Evolutionary conservation across 2,797 vertebrate genomes (phyloP), one percentile per base, ranked within the genome.

Genomic region (Lates japonicus): DNA sequence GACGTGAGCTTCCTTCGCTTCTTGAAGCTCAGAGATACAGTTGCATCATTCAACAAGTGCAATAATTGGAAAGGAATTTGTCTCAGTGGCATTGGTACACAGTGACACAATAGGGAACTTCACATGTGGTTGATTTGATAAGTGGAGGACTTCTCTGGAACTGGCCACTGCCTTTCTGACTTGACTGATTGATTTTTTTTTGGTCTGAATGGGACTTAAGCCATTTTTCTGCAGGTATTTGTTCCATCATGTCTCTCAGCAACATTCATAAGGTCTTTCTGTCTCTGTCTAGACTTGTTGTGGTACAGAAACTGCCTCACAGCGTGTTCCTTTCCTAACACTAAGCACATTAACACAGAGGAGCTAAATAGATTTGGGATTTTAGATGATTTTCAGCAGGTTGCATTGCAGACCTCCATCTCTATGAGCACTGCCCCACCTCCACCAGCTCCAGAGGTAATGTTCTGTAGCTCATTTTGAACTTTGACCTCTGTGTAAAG

Each of bases 241-340:
- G 82, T 87, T 74, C 42, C 39, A n/a, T 85, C 82, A 60, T 2
- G 57, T 84, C 49, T 58, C 49, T 81, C 46, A 55, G 8, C 70
- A 16, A 61, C 60, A 41, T 44, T 75, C 35, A 39, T 69, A n/a
- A 69, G 20, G 9, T 35, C 52, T 33, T 44, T 67, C 46, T 42
- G 3, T 29, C 19, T 71, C 67, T 78, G 88, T 84, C 78, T 71
- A 11, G 84, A 82, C 88, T 85, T 87, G 89, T 85, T 80, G 54
- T 3, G 49, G 55, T 52, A 19, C 49, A 49, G 17, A 46, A 79
- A 46, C 31, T 46, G 67, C 55, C 73, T 35, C 1, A 7, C 11
- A 5, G 81, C 14, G 0, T 44, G 54, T 78, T 74, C 4, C 54
- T 66, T 76, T 19, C 6, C n/a, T 19, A 48, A 51, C 46, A 20